Evolutionary conservation across 2,113 vertebrate species (phyloP).

Genomic region (Falco punctatus): DNA sequence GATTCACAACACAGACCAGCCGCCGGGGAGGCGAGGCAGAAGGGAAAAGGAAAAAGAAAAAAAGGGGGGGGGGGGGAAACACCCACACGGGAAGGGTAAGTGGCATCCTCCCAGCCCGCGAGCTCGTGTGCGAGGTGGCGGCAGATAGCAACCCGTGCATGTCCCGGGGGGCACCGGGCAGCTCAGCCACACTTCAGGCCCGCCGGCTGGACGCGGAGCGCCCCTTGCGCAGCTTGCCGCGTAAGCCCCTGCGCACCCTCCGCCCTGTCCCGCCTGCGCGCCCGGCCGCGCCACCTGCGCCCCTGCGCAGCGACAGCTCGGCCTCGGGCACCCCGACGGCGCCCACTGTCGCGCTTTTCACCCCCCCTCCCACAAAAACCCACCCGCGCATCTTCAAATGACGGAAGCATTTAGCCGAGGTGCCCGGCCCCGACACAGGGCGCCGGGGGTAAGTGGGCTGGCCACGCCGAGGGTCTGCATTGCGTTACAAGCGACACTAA

Average conservation of each 20-base stretch:
- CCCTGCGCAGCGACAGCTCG: neutral
- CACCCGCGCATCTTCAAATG: neutral
- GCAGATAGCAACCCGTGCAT: neutral
- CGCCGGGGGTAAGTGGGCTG: accelerated
- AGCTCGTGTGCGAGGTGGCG: neutral
- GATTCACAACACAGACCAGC: neutral
- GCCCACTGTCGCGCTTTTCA: neutral
- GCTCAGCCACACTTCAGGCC: neutral
- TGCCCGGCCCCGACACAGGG: neutral
- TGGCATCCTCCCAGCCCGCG: neutral
- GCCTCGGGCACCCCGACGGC: neutral
- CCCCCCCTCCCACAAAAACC: accelerated
- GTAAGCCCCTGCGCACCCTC: neutral
- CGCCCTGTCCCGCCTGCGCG: neutral
- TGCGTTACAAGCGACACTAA: neutral
- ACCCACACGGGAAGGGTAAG: neutral
- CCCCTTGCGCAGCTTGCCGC: neutral
- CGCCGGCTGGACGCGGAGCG: neutral
- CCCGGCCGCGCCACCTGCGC: neutral
- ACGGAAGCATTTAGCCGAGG: accelerated
- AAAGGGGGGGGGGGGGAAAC: neutral
- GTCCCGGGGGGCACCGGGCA: neutral
- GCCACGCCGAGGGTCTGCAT: neutral
- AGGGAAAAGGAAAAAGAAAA: neutral
- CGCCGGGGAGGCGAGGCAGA: neutral